Conservation (phyloP, 2,888 invertebrate genomes). For the Macropis europaea region DNA sequence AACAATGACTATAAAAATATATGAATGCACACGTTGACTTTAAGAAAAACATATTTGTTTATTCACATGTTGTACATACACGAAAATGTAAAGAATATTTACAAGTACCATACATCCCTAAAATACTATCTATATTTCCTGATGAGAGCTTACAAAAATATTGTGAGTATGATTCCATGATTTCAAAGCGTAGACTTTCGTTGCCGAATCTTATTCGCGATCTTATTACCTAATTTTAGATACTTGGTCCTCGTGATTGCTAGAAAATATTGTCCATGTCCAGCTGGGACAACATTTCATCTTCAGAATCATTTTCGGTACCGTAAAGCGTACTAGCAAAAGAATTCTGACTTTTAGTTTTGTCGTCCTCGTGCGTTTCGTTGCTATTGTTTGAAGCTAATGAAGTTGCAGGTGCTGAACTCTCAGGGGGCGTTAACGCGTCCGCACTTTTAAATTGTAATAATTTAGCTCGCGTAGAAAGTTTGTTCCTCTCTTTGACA, state of each 20-base stretch:
- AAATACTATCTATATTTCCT: neutral
- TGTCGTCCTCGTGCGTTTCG: neutral
- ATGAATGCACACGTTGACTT: too few species aligned
- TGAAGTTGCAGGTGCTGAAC: neutral
- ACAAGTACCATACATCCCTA: neutral
- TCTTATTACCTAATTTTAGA: too few species aligned
- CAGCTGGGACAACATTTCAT: constrained; percentile 72
- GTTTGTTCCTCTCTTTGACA: neutral
- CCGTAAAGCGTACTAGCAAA: neutral
- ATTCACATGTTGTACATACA: constrained; percentile 19
- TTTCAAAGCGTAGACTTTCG: neutral
- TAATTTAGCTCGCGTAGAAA: constrained; percentile 22
- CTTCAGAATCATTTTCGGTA: constrained; percentile 65
- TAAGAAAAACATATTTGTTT: constrained; percentile 11
- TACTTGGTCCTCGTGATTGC: too few species aligned
- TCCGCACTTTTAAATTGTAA: constrained; percentile 19
- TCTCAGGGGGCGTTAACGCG: neutral
- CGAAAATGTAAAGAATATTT: neutral
- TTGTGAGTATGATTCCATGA: neutral
- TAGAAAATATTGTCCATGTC: constrained; percentile 67
- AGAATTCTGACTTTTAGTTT: neutral
- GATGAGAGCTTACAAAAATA: neutral
- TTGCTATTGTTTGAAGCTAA: neutral
- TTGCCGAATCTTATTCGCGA: neutral
- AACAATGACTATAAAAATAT: too few species aligned